These are phyloP conservation scores for Macquaria australasica DNA, from an alignment of 2,113 vertebrate genomes.

Conservation along the genomic window DNA sequence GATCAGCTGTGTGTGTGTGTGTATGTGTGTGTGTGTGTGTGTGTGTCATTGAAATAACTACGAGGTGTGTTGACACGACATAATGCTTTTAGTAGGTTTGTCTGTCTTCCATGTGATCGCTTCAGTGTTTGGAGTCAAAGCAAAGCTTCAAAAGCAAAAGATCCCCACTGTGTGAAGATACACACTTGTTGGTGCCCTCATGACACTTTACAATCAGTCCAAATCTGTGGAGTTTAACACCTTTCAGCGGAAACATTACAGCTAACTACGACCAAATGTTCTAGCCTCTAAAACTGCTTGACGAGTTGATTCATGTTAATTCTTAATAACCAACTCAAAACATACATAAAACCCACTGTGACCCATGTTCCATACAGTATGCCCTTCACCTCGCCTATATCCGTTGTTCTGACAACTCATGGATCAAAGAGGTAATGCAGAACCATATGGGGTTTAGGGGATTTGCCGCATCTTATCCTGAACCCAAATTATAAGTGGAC, in stretches of 20 bases:
- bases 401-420: slow-evolving; percentile 46
- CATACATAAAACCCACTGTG: background rate
- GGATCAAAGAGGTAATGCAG: slow-evolving; percentile 36
- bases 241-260: background rate
- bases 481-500: slow-evolving; percentile 47
- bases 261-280: background rate
- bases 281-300: rapidly evolving
- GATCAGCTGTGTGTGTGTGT: background rate
- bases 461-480: slow-evolving; percentile 49
- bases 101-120: background rate
- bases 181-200: background rate
- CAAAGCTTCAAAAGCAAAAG: background rate
- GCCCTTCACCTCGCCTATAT: slow-evolving; percentile 12
- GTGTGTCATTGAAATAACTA: background rate
- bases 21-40: slow-evolving; percentile 10
- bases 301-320: background rate
- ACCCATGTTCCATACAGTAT: background rate
- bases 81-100: background rate
- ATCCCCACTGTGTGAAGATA: background rate
- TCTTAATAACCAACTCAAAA: slow-evolving; percentile 7
- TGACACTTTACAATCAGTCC: background rate
- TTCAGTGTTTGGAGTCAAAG: slow-evolving; percentile 16
- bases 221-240: background rate
- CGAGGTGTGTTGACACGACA: background rate
- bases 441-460: slow-evolving; percentile 44